phyloP scores from a whole-genome alignment of 2,113 vertebrate species.

The Channa argus region DNA sequence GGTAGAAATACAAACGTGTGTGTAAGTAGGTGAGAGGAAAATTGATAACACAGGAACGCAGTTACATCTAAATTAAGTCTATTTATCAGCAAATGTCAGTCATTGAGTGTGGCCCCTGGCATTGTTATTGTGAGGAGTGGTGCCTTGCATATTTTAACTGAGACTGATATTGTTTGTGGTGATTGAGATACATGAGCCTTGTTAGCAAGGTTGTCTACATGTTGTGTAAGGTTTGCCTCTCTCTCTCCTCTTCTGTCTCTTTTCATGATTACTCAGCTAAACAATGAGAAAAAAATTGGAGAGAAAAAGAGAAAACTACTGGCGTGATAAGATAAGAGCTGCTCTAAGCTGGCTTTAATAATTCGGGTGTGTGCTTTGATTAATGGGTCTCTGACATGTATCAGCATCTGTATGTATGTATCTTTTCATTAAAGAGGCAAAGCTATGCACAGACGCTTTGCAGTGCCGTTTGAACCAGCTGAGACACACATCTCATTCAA shows the following conservation, averaged over 20 bases:
- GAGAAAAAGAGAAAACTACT: constrained; percentile 40
- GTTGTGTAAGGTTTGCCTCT: constrained; percentile 10
- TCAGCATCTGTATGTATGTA: no score
- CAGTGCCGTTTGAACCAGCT: constrained; percentile 10
- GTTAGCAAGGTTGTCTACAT: constrained; percentile 50
- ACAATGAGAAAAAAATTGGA: constrained; percentile 26
- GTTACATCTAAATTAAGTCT: constrained; percentile 60
- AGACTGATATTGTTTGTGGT: constrained; percentile 60
- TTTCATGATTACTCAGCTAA: constrained; percentile 37
- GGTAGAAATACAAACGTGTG: no score
- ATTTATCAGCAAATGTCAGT: constrained; percentile 66
- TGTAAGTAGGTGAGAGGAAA: constrained; percentile 34
- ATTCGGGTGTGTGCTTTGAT: constrained; percentile 62
- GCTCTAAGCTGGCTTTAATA: constrained; percentile 60
- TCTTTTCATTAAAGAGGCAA: constrained; percentile 56
- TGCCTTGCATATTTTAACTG: constrained; percentile 50
- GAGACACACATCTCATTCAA: constrained; percentile 22
- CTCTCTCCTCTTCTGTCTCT: constrained; percentile 7
- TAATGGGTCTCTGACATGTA: constrained; percentile 64
- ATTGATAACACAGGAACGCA: constrained; percentile 55
- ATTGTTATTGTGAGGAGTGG: constrained; percentile 40
- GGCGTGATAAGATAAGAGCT: constrained; percentile 36
- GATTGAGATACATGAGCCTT: constrained; percentile 55
- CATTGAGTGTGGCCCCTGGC: constrained; percentile 42
- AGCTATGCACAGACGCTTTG: constrained; percentile 13